These are phyloP conservation scores for Tonatia bakeri DNA, from an alignment of 2,113 vertebrate genomes.

Conservation along the genomic window DNA sequence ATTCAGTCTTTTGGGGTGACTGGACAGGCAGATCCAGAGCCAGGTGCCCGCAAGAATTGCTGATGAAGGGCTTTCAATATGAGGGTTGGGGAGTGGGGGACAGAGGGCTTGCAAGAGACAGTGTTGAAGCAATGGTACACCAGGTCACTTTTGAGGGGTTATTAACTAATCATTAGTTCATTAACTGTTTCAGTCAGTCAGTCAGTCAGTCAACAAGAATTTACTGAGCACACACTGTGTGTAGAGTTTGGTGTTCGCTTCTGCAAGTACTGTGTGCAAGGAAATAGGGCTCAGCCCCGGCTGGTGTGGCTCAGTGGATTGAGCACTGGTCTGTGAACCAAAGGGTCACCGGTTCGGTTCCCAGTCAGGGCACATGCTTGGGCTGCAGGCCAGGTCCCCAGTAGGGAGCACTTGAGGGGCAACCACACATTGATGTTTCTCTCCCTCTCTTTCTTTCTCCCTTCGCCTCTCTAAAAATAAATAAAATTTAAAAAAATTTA, in stretches of 20 bases:
- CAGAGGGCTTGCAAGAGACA: background rate
- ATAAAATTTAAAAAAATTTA: no score
- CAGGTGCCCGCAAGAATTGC: background rate
- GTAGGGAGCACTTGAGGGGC: no score
- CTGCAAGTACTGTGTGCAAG: background rate
- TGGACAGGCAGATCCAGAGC: background rate
- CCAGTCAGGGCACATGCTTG: no score
- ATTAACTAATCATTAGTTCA: background rate
- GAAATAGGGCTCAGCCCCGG: background rate
- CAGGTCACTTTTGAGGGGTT: background rate
- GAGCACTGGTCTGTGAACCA: no score
- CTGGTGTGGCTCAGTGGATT: no score
- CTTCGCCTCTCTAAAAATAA: no score
- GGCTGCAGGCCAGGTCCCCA: no score
- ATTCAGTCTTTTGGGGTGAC: background rate
- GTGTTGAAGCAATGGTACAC: background rate
- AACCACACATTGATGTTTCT: no score
- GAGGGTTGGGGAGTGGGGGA: background rate
- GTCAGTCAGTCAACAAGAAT: background rate
- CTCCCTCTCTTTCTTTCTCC: no score
- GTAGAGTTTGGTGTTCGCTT: background rate
- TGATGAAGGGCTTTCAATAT: background rate
- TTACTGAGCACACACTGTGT: background rate
- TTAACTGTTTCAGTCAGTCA: background rate
- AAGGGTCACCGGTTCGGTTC: no score